Conservation (phyloP, 2,888 invertebrate genomes). For the Glaucopsyche alexis region DNA sequence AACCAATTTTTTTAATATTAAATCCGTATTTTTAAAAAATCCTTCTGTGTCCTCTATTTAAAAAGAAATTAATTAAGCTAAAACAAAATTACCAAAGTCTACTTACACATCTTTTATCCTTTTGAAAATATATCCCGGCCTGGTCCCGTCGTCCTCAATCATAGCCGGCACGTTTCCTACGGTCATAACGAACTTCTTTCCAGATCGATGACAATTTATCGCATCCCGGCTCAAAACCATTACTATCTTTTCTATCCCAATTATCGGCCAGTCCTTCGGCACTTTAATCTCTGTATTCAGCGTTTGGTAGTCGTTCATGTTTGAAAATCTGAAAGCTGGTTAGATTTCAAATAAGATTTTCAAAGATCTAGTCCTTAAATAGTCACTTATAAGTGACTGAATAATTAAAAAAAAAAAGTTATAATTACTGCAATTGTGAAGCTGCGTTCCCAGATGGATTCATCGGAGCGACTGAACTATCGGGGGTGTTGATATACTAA, state of each 20-base stretch:
- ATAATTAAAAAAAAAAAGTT: constrained; percentile 4
- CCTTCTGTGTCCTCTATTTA: constrained; percentile 8
- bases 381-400: too few species aligned
- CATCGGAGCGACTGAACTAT: not conserved
- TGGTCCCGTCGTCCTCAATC: not conserved
- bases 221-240: not conserved
- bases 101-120: not conserved
- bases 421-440: constrained; percentile 13
- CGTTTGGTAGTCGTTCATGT: not conserved
- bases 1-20: not conserved
- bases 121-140: constrained; percentile 1
- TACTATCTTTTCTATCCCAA: not conserved
- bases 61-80: not conserved
- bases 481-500: not conserved
- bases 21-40: not conserved
- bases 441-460: constrained; percentile 14
- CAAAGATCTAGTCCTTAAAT: too few species aligned
- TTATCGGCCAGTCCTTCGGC: not conserved
- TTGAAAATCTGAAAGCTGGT: constrained; percentile 9
- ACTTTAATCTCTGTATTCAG: not conserved
- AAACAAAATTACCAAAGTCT: not conserved
- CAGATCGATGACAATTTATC: not conserved
- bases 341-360: not conserved
- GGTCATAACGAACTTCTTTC: not conserved
- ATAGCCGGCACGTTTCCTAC: not conserved